These are phyloP conservation scores for Teleogryllus occipitalis DNA, from an alignment of 1,140 invertebrate species.

Conservation along the genomic window DNA sequence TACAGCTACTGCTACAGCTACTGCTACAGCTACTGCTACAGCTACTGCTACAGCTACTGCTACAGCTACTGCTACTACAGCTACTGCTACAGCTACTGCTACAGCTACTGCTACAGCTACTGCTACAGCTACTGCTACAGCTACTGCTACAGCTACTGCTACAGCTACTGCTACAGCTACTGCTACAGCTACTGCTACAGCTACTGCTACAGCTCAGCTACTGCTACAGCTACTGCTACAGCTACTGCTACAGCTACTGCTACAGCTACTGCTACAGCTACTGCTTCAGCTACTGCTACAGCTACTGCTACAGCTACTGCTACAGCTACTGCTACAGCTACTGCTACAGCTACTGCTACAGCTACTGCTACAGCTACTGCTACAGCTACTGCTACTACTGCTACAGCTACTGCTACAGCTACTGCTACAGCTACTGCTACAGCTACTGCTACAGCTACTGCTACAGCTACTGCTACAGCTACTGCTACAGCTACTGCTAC, in stretches of 20 bases:
- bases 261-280: constrained; percentile 19
- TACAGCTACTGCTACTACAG: constrained; percentile 21
- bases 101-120: constrained; percentile 21
- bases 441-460: too few relatives aligned
- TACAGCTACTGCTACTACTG: too few relatives aligned
- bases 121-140: constrained; percentile 19
- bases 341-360: not conserved
- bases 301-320: constrained; percentile 13
- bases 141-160: constrained; percentile 20
- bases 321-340: constrained; percentile 12
- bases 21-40: constrained; percentile 19
- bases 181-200: constrained; percentile 21
- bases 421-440: too few relatives aligned
- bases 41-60: constrained; percentile 22
- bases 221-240: constrained; percentile 18
- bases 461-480: too few relatives aligned
- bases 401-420: too few relatives aligned
- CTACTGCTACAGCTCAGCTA: constrained; percentile 14
- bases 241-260: constrained; percentile 19
- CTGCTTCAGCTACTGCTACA: constrained; percentile 16
- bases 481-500: too few relatives aligned
- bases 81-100: constrained; percentile 18
- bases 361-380: too few relatives aligned
- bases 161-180: constrained; percentile 21
- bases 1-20: constrained; percentile 20